phyloP scores from a whole-genome alignment of 2,797 vertebrate species.

The Typhlichthys subterraneus region DNA sequence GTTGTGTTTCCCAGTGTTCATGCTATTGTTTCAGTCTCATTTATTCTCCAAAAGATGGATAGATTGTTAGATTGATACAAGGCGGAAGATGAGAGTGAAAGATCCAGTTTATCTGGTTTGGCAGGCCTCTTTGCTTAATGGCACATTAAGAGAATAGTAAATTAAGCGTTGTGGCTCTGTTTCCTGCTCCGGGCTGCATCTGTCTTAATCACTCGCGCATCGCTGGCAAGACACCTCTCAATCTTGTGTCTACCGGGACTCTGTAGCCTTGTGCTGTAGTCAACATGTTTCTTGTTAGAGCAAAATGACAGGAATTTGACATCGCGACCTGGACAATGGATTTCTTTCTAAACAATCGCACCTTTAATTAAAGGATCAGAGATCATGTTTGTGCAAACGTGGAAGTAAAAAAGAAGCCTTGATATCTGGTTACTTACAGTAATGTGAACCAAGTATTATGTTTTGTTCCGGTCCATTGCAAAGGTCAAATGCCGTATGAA shows the following conservation, averaged over 20 bases:
- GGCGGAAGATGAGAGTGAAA: slow-evolving; percentile 2
- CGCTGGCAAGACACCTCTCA: no score
- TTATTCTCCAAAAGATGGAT: neutral
- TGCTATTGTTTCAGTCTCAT: no score
- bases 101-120: slow-evolving; percentile 51
- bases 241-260: no score
- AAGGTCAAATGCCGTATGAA: slow-evolving; percentile 47
- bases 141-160: slow-evolving; percentile 50
- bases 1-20: no score
- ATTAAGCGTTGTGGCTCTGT: slow-evolving; percentile 45
- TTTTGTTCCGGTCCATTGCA: slow-evolving; percentile 14
- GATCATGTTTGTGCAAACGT: neutral
- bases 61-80: neutral
- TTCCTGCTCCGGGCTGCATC: slow-evolving; percentile 18
- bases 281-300: neutral
- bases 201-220: neutral
- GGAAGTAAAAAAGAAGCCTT: neutral
- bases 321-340: slow-evolving; percentile 11
- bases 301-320: slow-evolving; percentile 7
- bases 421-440: slow-evolving; percentile 35
- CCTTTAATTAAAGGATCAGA: slow-evolving; percentile 19
- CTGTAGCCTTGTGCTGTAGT: neutral
- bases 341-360: slow-evolving; percentile 12
- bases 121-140: slow-evolving; percentile 61
- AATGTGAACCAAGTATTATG: slow-evolving; percentile 29